These are phyloP conservation scores for Mercenaria mercenaria DNA, from an alignment of 1,140 invertebrate genomes.

Conservation along the genomic window DNA sequence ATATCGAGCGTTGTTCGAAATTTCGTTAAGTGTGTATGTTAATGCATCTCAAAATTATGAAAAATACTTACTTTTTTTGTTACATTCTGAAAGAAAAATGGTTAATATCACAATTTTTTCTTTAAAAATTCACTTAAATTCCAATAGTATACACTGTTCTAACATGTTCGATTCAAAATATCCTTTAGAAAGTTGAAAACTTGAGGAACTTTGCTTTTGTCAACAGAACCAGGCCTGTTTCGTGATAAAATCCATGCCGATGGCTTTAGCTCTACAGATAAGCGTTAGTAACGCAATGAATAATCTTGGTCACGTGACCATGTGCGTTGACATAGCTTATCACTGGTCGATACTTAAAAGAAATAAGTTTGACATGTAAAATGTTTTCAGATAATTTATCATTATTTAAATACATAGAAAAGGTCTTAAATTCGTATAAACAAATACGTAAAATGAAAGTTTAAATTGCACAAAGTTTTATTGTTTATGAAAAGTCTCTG, in stretches of 20 bases:
- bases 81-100: neutral
- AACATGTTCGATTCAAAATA: constrained; percentile 10
- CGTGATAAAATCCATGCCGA: constrained; percentile 12
- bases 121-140: neutral
- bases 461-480: neutral
- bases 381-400: constrained; percentile 6
- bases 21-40: no score
- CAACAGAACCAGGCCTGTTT: neutral
- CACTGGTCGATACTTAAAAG: constrained; percentile 45
- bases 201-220: neutral
- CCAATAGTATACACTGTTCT: neutral
- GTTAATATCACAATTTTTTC: neutral
- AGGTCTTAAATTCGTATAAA: constrained; percentile 4
- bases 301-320: constrained; percentile 9
- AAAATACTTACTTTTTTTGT: neutral
- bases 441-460: no score
- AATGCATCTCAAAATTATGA: no score
- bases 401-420: neutral
- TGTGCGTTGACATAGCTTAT: constrained; percentile 32
- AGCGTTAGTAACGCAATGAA: constrained; percentile 14
- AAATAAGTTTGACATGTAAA: constrained; percentile 21
- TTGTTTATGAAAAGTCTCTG: no score
- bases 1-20: no score
- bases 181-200: neutral
- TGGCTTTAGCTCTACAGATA: constrained; percentile 32